Conservation (phyloP, 2,797 vertebrate species). For the Danio kyathit region DNA sequence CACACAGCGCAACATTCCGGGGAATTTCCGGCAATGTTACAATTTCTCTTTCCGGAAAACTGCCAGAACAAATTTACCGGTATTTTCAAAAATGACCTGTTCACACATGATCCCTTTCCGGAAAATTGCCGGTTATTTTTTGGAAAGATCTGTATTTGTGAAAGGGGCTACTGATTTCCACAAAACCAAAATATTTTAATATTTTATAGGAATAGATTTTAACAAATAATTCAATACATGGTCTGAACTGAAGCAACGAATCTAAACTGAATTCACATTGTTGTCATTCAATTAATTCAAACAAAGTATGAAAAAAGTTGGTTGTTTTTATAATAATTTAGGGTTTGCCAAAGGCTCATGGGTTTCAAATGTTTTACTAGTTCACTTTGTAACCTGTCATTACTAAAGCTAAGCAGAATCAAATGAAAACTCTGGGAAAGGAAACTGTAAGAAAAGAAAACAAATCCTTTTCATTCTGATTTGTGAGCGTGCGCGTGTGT, state of each 20-base stretch:
- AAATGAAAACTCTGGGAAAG: constrained; percentile 14
- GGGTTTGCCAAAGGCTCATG: not conserved
- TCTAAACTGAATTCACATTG: not conserved
- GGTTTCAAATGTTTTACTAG: constrained; percentile 16
- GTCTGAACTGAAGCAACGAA: not conserved
- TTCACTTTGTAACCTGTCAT: constrained; percentile 1
- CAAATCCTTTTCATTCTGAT: constrained; percentile 41
- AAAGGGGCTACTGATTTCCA: not conserved
- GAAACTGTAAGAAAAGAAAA: constrained; percentile 44
- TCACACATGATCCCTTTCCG: too few species aligned
- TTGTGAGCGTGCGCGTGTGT: constrained; percentile 36
- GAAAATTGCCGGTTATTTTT: too few species aligned
- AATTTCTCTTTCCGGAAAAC: too few species aligned
- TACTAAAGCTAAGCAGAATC: not conserved
- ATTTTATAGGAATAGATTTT: too few species aligned
- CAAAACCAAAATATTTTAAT: too few species aligned
- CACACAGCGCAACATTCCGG: too few species aligned
- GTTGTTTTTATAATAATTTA: not conserved
- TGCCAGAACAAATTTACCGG: too few species aligned
- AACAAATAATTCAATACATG: not conserved
- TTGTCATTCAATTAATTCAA: not conserved
- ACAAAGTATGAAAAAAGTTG: constrained; percentile 2
- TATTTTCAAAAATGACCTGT: too few species aligned
- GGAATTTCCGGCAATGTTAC: too few species aligned
- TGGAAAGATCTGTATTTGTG: too few species aligned